These are phyloP conservation scores for Synergus laeviventris DNA, from an alignment of 2,888 invertebrate species.

Conservation along the genomic window DNA sequence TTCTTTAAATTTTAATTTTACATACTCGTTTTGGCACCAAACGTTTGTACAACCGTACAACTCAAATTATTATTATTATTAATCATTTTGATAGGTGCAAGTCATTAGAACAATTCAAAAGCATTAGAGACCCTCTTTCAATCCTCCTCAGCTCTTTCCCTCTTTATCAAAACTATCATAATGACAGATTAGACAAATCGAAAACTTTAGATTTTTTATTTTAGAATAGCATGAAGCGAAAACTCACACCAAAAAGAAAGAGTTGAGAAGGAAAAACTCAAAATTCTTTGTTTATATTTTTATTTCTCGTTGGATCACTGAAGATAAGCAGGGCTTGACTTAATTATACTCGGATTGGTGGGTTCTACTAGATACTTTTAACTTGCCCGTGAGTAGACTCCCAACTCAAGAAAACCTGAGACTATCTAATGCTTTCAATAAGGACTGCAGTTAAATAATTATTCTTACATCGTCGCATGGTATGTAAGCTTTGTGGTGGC, in stretches of 20 bases:
- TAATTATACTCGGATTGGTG: too few species aligned
- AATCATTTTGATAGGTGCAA: not conserved
- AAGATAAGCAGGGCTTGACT: too few species aligned
- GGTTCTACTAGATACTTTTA: too few species aligned
- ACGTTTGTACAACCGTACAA: not conserved
- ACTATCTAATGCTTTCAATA: slow-evolving; percentile 24
- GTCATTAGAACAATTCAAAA: slow-evolving; percentile 19
- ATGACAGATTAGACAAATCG: not conserved
- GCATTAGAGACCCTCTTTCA: slow-evolving; percentile 21
- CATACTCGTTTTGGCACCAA: not conserved
- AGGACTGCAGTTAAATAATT: slow-evolving; percentile 19
- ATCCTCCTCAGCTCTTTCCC: not conserved
- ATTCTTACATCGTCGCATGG: slow-evolving; percentile 32
- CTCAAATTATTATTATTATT: slow-evolving; percentile 1
- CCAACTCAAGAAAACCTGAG: not conserved
- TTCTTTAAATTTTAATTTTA: not conserved
- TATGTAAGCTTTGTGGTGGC: slow-evolving; percentile 32
- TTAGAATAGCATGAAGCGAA: slow-evolving; percentile 8
- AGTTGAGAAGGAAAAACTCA: not conserved
- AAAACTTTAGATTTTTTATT: slow-evolving; percentile 5
- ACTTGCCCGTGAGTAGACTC: not conserved
- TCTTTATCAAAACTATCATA: not conserved
- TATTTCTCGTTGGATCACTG: not conserved
- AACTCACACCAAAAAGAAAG: slow-evolving; percentile 1
- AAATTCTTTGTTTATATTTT: not conserved